Evolutionary conservation across 1,140 invertebrate species (phyloP), one percentile per base, ranked within the genome.

Genomic region (Lysiphlebus fabarum): DNA sequence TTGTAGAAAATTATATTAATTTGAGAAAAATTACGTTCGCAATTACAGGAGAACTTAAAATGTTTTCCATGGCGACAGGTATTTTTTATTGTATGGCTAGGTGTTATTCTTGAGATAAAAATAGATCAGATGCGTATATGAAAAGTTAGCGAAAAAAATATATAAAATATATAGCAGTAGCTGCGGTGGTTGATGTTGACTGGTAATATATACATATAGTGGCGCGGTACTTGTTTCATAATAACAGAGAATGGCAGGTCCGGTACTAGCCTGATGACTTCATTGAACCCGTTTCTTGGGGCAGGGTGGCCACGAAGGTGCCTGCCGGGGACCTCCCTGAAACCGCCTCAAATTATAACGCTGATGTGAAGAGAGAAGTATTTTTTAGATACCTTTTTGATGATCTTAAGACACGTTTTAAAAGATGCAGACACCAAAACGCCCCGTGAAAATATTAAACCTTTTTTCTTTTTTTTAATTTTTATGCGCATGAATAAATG

Each of bases 341-440:
- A 79, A 79, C 73, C 72, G 70, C 72, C 74, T 76, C 73, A 74
- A 79, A 79, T 79, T 78, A 78, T 77, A 76, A 77, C 75, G 70
- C 73, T 69, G 70, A 65, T 62, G 61, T 38, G 48, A 58, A 33
- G 56, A 57, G 33, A 50, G 33, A 42, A 44, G 36, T 49, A 42
- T 33, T 38, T 47, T 11, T 62, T 62, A 65, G 66, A 69, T 68
- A 70, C 67, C 63, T 71, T 74, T 73, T 74, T 68, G 72, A 75
- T 75, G 73, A 67, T 68, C 63, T 59, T 65, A 61, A 71, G 72
- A 72, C 69, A 74, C 67, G 69, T 73, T 65, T 70, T 72, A 67
- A 69, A 70, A 59, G 53, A 59, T 58, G 47, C 8, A 57, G 55
- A 50, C 38, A 58, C 58, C 49, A 12, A 40, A 54, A 45, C 44